These are phyloP conservation scores for Drymodes brunneopygia DNA, from an alignment of 2,113 vertebrate genomes.

Conservation along the genomic window DNA sequence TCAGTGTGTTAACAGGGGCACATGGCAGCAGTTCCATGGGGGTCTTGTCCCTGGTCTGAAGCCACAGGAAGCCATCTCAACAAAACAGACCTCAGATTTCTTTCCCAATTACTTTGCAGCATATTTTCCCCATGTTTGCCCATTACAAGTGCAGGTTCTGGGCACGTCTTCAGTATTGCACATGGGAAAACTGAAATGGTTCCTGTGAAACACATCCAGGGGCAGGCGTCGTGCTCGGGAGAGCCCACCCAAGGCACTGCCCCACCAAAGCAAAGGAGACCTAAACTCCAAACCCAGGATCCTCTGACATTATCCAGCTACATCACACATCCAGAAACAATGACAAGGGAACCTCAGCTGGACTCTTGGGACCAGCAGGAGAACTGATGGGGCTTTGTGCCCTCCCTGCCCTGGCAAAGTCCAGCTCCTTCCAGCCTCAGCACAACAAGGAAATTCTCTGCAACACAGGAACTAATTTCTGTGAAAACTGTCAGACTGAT, in stretches of 20 bases:
- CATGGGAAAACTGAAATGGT: background rate
- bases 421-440: background rate
- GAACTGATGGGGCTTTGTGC: background rate
- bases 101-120: background rate
- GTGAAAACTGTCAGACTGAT: background rate
- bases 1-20: background rate
- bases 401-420: background rate
- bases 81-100: background rate
- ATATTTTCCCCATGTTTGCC: background rate
- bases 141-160: background rate
- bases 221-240: fast-evolving
- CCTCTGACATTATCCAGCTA: background rate
- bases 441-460: background rate
- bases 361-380: background rate
- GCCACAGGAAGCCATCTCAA: background rate
- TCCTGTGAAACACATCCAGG: background rate
- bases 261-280: background rate
- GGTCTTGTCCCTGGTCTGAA: background rate
- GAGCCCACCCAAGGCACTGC: background rate
- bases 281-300: background rate
- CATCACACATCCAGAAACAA: background rate
- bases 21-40: fast-evolving
- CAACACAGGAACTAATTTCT: background rate
- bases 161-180: background rate
- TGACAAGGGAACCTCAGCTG: background rate